Percentiles rank a stretch among this genome's conserved stretches.
phyloP scores from a whole-genome alignment of 2,797 vertebrate genomes.

The Ctenopoma kingsleyae region DNA sequence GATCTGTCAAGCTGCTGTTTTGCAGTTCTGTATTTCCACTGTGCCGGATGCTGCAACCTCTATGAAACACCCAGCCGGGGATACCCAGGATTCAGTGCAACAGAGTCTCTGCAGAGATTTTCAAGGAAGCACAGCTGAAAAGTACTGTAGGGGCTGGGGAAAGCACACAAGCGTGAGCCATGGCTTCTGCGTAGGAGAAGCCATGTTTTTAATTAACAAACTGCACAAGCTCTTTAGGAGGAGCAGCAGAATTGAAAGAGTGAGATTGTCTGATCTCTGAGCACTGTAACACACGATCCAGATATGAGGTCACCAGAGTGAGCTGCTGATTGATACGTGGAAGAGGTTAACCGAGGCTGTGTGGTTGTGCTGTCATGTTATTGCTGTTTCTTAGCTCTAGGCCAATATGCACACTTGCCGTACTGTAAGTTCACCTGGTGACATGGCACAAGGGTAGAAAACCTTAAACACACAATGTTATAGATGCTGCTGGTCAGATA shows the following conservation, averaged over 20 bases:
- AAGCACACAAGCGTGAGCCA: slow-evolving; percentile 18
- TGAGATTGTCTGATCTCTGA: slow-evolving; percentile 37
- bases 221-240: slow-evolving; percentile 48
- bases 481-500: slow-evolving; percentile 10
- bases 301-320: slow-evolving; percentile 62
- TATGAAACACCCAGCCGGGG: slow-evolving; percentile 53
- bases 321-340: slow-evolving; percentile 52
- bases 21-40: slow-evolving; percentile 26
- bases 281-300: slow-evolving; percentile 40
- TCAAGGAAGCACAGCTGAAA: slow-evolving; percentile 33
- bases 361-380: slow-evolving; percentile 12
- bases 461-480: background rate
- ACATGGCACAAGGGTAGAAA: slow-evolving; percentile 5
- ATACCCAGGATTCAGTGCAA: slow-evolving; percentile 59
- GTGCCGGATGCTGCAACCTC: slow-evolving; percentile 61
- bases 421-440: slow-evolving; percentile 22
- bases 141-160: slow-evolving; percentile 13
- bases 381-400: slow-evolving; percentile 25
- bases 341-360: slow-evolving; percentile 61
- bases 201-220: slow-evolving; percentile 61
- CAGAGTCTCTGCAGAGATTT: slow-evolving; percentile 58
- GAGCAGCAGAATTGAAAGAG: slow-evolving; percentile 32
- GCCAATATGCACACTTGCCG: slow-evolving; percentile 7
- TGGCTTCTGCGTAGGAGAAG: slow-evolving; percentile 33
- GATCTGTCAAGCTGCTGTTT: slow-evolving; percentile 33